Base-by-base conservation (phyloP, 1,140 invertebrate species). In the Caenorhabditis tropicalis region DNA sequence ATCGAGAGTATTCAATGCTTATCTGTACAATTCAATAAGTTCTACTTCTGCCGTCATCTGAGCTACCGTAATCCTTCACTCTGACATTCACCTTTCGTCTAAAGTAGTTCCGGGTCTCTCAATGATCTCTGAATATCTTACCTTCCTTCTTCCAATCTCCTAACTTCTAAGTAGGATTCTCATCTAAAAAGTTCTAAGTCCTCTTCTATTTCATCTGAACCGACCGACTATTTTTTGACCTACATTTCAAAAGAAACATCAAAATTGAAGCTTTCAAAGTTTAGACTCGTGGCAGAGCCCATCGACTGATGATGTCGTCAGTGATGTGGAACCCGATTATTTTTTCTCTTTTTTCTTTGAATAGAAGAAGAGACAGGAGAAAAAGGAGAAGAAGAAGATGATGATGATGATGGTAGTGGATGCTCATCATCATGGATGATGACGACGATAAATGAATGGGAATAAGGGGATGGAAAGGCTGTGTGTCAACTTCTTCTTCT, bases 371-470 rank as follows among this genome's bases (percentile, higher is more conserved):
- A 65, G 10, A 74, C 65, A 43, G 65, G 36, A 74, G 65, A 36
- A 70, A 4, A 27, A 31, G 53, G 16, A 58, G 53, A 1, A 19
- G 58, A 36, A 51, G 49, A 51, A 51, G 49, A 7, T n/a, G 49
- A 51, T 51, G 24, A 27, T 43, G 53, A 58, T 29, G 53, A 27
- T 58, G 53, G 21, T 58, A 5, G 27, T 27, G 5, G 36, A 46
- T 24, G 65, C 58, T 65, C 31, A 36, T 65, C 12, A 74, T 46
- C 6, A 24, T 43, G 12, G 65, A 74, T 74, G 65, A 74, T 74
- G 65, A 74, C n/a, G 65, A 74, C 65, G 65, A 74, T 74, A 74
- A 74, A 74, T 74, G 65, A 74, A 74, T 74, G 65, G 36, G 15
- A 24, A 12, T n/a, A 74, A 46, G 10, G 1, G 0, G 19, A 21